Evolutionary conservation across 2,797 vertebrate genomes (phyloP).

Genomic region (Lycodopsis pacificus): DNA sequence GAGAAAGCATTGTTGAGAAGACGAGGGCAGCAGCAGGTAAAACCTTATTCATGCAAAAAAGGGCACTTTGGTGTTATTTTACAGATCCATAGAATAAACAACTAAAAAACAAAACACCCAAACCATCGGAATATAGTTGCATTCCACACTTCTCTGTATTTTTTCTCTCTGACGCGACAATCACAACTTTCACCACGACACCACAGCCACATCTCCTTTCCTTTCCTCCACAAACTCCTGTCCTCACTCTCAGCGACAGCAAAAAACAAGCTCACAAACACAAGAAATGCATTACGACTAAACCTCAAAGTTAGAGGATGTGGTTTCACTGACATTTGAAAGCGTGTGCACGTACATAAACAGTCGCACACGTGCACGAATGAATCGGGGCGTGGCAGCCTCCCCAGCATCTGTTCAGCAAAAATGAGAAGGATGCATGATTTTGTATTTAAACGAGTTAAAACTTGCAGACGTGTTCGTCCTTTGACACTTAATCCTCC

Average conservation of each 20-base stretch:
- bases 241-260: too few relatives aligned
- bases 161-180: background rate
- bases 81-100: too few relatives aligned
- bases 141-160: background rate
- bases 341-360: too few relatives aligned
- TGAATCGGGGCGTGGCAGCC: background rate
- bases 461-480: background rate
- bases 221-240: too few relatives aligned
- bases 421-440: background rate
- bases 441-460: background rate
- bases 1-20: conserved; percentile 8
- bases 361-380: too few relatives aligned
- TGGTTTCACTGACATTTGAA: too few relatives aligned
- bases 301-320: too few relatives aligned
- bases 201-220: background rate
- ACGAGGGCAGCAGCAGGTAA: background rate
- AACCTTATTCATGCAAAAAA: background rate
- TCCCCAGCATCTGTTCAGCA: background rate
- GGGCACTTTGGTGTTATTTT: background rate
- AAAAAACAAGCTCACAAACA: too few relatives aligned
- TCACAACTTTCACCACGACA: background rate
- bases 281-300: too few relatives aligned
- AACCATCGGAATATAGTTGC: background rate
- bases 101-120: too few relatives aligned
- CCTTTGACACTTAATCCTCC: background rate